phyloP scores from a whole-genome alignment of 2,113 vertebrate species.

The Nothobranchius furzeri region DNA sequence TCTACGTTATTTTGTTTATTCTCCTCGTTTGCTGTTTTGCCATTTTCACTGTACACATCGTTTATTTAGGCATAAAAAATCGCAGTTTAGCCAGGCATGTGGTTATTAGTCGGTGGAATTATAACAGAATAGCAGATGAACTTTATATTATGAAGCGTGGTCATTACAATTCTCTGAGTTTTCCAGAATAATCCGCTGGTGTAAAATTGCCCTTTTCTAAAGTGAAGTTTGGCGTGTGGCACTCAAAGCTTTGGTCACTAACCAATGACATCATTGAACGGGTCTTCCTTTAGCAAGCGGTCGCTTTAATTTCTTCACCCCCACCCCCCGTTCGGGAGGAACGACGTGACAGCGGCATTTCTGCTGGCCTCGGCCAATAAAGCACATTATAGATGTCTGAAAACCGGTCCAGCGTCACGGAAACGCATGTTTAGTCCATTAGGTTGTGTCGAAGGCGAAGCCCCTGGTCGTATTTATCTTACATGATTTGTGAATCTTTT shows the following conservation, averaged over 20 bases:
- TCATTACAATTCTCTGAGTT: background rate
- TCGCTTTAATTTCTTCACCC: conserved; percentile 34
- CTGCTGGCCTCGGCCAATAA: background rate
- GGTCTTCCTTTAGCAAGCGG: conserved; percentile 49
- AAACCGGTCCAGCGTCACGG: conserved; percentile 4
- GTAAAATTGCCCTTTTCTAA: background rate
- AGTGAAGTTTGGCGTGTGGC: conserved; percentile 28
- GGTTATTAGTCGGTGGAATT: too few relatives aligned
- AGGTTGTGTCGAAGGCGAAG: background rate
- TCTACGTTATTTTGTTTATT: too few relatives aligned
- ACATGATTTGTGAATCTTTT: conserved; percentile 67
- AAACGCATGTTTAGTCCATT: background rate
- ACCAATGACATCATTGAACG: conserved; percentile 68
- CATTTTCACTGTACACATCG: too few relatives aligned
- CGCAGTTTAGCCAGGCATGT: background rate
- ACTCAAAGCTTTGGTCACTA: conserved; percentile 3
- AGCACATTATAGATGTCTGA: background rate
- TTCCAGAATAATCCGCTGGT: too few relatives aligned
- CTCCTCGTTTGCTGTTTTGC: too few relatives aligned
- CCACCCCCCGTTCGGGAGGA: background rate
- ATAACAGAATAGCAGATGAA: background rate
- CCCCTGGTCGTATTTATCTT: conserved; percentile 17
- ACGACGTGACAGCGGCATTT: conserved; percentile 29
- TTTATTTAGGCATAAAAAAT: background rate
- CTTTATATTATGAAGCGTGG: background rate